phyloP scores from a whole-genome alignment of 2,113 vertebrate species.

The Chloropsis cyanopogon region DNA sequence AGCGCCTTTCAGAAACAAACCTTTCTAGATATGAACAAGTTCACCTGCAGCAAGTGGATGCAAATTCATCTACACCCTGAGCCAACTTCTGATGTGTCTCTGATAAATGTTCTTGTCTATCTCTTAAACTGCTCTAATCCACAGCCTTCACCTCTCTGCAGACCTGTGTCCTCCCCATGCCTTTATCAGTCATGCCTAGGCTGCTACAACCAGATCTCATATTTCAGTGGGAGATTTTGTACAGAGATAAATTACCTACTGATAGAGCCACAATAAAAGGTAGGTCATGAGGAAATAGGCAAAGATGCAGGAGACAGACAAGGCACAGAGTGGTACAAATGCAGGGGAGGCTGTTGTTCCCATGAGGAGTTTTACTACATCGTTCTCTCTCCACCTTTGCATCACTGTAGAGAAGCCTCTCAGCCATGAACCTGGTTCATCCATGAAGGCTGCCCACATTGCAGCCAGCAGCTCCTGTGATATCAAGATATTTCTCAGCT shows the following conservation, averaged over 20 bases:
- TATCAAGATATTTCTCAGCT: not conserved
- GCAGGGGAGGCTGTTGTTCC: not conserved
- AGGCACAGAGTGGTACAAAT: not conserved
- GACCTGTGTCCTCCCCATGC: not conserved
- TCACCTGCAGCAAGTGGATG: not conserved
- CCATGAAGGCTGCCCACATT: not conserved
- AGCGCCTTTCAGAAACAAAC: not conserved
- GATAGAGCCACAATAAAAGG: not conserved
- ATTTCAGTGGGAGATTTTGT: not conserved
- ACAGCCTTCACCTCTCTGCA: not conserved
- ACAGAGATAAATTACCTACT: not conserved
- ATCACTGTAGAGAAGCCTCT: not conserved
- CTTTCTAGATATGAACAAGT: not conserved
- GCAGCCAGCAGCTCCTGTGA: not conserved
- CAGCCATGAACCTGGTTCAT: not conserved
- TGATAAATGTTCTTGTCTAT: fast-evolving
- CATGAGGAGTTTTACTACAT: not conserved
- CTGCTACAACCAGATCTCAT: not conserved
- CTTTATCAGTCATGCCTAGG: not conserved
- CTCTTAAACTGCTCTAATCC: not conserved
- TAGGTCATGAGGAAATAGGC: not conserved
- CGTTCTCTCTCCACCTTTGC: not conserved
- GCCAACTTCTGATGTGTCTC: not conserved
- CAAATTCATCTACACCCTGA: not conserved
- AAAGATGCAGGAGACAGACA: not conserved